These are phyloP conservation scores for Empidonax alnorum DNA, from an alignment of 2,113 vertebrate species.

Conservation along the genomic window DNA sequence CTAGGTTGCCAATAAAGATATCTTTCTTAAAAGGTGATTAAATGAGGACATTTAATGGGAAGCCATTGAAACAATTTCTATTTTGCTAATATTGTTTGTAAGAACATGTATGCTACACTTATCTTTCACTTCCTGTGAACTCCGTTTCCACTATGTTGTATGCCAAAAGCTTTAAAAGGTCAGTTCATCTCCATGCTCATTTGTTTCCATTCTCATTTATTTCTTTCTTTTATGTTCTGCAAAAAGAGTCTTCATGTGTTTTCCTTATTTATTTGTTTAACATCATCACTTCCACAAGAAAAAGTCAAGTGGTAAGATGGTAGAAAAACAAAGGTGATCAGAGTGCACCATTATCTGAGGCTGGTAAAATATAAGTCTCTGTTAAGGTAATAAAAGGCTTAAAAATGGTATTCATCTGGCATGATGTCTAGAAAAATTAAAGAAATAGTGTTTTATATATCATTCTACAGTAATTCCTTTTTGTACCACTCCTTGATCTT, in stretches of 20 bases:
- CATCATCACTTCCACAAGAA: not conserved
- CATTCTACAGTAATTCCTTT: not conserved
- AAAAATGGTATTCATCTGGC: not conserved
- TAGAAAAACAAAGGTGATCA: not conserved
- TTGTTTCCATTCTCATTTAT: not conserved
- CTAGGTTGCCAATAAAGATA: not conserved
- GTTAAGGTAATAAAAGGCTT: not conserved
- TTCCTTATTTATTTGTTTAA: not conserved
- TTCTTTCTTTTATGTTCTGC: not conserved
- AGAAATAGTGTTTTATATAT: not conserved
- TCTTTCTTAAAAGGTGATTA: not conserved
- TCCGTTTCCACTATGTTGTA: not conserved
- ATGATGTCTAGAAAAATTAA: not conserved
- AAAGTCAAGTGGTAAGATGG: not conserved
- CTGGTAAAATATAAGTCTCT: not conserved
- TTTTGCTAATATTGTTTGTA: not conserved
- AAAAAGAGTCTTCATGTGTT: not conserved
- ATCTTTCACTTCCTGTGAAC: not conserved
- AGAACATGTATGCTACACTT: not conserved
- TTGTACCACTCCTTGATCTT: not conserved
- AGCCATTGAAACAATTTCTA: not conserved
- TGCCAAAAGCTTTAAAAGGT: not conserved
- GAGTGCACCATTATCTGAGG: not conserved
- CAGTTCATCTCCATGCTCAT: not conserved
- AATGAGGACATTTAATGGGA: not conserved